Percentiles rank a stretch among this genome's conserved stretches.
These are phyloP conservation scores for Daubentonia madagascariensis DNA, from an alignment of 2,113 vertebrate species.

Conservation along the genomic window DNA sequence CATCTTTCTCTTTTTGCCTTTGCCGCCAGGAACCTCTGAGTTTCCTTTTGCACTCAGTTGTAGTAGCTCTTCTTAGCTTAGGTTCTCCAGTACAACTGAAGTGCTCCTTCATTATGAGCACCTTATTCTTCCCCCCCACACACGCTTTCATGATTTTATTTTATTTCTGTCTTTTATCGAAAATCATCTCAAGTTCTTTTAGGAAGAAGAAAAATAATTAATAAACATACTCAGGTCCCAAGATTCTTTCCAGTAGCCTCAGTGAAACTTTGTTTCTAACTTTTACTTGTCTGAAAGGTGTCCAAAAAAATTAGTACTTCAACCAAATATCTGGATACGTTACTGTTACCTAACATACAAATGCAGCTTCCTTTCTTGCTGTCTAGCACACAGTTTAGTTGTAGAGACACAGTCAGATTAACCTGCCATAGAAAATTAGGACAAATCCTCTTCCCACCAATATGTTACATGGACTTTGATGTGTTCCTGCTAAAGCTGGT, in stretches of 20 bases:
- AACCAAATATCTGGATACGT: neutral
- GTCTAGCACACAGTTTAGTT: fast-evolving
- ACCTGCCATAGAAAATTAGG: neutral
- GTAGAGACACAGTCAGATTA: neutral
- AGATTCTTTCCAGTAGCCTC: neutral
- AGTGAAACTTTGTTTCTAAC: neutral
- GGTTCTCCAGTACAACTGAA: neutral
- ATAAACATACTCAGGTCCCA: neutral
- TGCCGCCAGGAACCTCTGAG: constrained; percentile 44
- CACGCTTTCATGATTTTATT: neutral
- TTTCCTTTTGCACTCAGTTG: neutral
- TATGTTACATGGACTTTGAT: neutral
- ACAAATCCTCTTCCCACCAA: neutral
- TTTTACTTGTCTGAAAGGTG: neutral
- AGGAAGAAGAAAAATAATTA: neutral
- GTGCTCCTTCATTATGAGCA: neutral
- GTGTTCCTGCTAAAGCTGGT: neutral
- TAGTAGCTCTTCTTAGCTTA: neutral
- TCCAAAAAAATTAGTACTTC: neutral
- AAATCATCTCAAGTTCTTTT: neutral
- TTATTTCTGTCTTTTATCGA: neutral
- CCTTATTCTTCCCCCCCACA: neutral
- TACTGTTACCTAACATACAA: neutral
- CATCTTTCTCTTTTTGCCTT: constrained; percentile 44
- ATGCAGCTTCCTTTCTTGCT: neutral